Conservation (phyloP, 1,140 invertebrate species). For the Latrodectus geometricus region DNA sequence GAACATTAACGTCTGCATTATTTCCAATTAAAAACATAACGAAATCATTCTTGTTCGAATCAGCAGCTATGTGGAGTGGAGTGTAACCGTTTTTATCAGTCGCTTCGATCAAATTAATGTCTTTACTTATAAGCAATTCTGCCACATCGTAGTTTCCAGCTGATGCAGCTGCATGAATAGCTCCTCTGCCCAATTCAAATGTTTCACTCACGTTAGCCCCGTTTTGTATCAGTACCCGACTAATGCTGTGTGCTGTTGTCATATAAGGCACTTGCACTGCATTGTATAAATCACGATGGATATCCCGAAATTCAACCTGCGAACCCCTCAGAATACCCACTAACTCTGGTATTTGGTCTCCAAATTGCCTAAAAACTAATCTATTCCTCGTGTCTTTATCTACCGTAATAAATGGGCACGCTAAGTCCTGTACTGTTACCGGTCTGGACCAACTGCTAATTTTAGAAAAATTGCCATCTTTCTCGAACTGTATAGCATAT, state of each 20-base stretch:
- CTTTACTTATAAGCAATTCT: too few relatives aligned
- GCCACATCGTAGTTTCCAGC: background rate
- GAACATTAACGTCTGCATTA: background rate
- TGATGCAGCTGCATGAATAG: slow-evolving; percentile 16
- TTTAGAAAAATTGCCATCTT: background rate
- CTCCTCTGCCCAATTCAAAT: background rate
- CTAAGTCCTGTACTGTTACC: background rate
- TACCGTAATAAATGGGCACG: background rate
- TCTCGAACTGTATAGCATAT: background rate
- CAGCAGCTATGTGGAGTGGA: slow-evolving; percentile 16
- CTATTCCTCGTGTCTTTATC: background rate
- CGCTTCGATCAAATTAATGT: too few relatives aligned
- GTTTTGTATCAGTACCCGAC: background rate
- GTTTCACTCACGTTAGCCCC: background rate
- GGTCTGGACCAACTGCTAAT: background rate
- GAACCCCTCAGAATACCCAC: background rate
- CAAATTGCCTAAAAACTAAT: background rate
- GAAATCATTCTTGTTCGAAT: background rate
- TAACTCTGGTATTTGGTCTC: background rate
- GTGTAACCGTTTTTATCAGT: slow-evolving; percentile 1
- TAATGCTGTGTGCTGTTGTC: background rate
- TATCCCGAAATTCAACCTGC: slow-evolving; percentile 17
- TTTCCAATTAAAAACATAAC: background rate
- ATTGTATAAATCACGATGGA: slow-evolving; percentile 19
- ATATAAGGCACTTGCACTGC: background rate